phyloP scores from a whole-genome alignment of 2,797 vertebrate species.

The Streptopelia turtur region DNA sequence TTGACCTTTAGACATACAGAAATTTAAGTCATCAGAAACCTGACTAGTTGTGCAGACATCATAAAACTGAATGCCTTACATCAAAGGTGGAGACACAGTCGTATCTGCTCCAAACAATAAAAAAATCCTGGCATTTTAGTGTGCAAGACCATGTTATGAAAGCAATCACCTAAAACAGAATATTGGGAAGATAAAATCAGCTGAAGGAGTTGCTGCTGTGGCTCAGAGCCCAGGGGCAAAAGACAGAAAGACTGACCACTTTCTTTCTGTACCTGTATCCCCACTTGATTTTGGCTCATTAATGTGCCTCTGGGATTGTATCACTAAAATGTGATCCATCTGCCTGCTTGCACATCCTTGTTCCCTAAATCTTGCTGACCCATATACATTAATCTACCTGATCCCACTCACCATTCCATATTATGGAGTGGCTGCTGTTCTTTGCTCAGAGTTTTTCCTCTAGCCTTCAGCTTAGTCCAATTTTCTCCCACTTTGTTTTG shows the following conservation, averaged over 20 bases:
- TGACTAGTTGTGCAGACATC: neutral
- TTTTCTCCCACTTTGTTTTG: neutral
- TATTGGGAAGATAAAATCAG: neutral
- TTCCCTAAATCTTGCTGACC: neutral
- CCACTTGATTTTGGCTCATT: neutral
- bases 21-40: neutral
- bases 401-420: neutral
- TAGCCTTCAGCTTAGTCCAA: neutral
- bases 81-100: fast-evolving
- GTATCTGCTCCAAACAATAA: neutral
- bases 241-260: neutral
- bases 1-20: neutral
- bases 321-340: neutral
- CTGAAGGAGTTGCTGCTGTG: neutral
- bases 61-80: neutral
- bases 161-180: neutral
- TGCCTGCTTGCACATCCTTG: neutral
- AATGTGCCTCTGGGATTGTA: neutral
- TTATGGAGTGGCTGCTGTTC: neutral
- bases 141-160: neutral
- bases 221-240: neutral
- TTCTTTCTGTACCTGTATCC: neutral
- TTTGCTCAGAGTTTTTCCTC: neutral
- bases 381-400: neutral
- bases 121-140: neutral